These are phyloP conservation scores for Plumapathes pennacea DNA, from an alignment of 92 coral and sea anemone species.

Conservation along the genomic window DNA sequence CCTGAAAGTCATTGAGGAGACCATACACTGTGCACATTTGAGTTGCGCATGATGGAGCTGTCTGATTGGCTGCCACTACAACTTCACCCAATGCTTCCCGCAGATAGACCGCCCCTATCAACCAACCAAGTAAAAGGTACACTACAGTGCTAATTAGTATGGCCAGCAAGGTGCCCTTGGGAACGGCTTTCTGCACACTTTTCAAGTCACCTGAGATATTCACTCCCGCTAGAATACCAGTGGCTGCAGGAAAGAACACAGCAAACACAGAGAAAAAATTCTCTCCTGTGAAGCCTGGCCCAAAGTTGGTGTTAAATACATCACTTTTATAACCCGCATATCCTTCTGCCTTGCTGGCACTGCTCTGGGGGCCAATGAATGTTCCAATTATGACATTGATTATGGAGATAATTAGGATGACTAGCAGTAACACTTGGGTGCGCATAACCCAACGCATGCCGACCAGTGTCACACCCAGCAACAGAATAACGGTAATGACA, in stretches of 20 bases:
- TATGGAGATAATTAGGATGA: constrained; percentile 74
- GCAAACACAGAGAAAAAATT: constrained; percentile 93
- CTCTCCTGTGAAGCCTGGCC: constrained; percentile 76
- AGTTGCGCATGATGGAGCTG: constrained; percentile 43
- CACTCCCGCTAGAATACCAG: constrained; percentile 96
- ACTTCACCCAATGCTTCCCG: constrained; percentile 83
- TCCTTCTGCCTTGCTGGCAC: constrained; percentile 60
- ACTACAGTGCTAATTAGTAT: constrained; percentile 84
- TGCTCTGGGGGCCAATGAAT: constrained; percentile 87
- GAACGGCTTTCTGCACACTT: constrained; percentile 83
- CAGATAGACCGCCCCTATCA: constrained; percentile 73
- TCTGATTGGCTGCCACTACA: constrained; percentile 33
- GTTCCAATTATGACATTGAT: constrained; percentile 78
- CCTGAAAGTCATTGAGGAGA: constrained; percentile 84
- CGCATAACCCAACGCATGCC: constrained; percentile 96
- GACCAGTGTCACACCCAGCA: constrained; percentile 81
- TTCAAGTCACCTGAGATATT: constrained; percentile 94
- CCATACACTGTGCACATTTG: constrained; percentile 77
- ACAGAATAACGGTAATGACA: constrained; percentile 67
- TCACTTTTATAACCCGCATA: constrained; percentile 70
- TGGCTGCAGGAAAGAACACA: constrained; percentile 97
- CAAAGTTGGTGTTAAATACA: constrained; percentile 60
- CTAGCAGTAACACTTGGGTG: constrained; percentile 78
- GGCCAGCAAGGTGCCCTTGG: constrained; percentile 91
- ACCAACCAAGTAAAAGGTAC: constrained; percentile 78